Evolutionary conservation across 2,888 invertebrate species (phyloP).

Genomic region (Escarpia spicata): DNA sequence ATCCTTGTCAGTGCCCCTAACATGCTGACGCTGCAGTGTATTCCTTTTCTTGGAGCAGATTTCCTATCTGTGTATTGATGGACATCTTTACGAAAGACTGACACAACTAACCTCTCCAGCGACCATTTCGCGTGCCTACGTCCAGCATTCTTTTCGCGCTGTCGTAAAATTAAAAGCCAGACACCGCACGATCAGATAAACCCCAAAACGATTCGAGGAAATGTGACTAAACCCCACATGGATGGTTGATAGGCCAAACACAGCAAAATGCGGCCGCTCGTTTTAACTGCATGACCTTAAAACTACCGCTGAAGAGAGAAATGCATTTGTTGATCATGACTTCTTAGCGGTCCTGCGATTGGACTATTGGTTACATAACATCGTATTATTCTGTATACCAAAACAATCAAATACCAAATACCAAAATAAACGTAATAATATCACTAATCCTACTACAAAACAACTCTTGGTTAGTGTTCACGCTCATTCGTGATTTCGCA

Average conservation of each 20-base stretch:
- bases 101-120: not conserved
- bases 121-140: not conserved
- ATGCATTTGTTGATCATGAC: not conserved
- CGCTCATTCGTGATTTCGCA: not conserved
- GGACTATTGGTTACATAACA: not conserved
- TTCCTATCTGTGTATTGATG: not conserved
- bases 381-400: not conserved
- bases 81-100: not conserved
- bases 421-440: not conserved
- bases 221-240: not conserved
- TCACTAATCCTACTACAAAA: not conserved
- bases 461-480: not conserved
- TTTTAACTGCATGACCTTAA: not conserved
- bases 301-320: not conserved
- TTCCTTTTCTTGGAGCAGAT: not conserved
- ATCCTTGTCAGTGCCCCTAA: not conserved
- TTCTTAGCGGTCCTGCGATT: not conserved
- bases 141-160: not conserved
- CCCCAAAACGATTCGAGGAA: not conserved
- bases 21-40: not conserved
- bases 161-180: constrained; percentile 16
- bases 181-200: not conserved
- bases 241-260: not conserved
- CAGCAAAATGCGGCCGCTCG: not conserved
- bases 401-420: too few species aligned